phyloP scores from a whole-genome alignment of 1,140 invertebrate genomes.

The Drosophila grimshawi region DNA sequence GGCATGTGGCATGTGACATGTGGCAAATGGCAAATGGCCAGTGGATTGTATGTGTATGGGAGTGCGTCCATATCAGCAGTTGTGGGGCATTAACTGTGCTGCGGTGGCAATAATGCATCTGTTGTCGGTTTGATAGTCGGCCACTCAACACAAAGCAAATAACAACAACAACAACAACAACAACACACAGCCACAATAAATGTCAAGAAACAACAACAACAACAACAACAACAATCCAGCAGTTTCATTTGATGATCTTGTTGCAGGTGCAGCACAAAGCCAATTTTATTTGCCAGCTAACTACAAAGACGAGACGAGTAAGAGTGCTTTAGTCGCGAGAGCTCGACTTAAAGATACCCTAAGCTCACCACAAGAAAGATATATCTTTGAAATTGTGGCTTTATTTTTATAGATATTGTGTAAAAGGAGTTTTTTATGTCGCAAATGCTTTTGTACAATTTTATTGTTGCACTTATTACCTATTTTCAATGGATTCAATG shows the following conservation, averaged over 20 bases:
- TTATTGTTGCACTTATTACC: too few species aligned
- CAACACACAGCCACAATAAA: slow-evolving; percentile 11
- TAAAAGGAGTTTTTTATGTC: too few species aligned
- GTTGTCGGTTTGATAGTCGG: slow-evolving; percentile 8
- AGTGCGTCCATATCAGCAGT: neutral
- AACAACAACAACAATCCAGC: neutral
- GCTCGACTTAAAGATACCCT: too few species aligned
- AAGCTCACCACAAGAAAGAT: too few species aligned
- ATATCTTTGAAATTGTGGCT: too few species aligned
- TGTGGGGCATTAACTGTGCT: neutral
- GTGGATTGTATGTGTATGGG: neutral
- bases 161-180: slow-evolving; percentile 22
- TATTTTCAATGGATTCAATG: too few species aligned
- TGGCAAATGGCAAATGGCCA: slow-evolving; percentile 14
- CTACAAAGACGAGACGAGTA: too few species aligned
- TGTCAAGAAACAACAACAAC: neutral
- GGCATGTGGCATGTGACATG: slow-evolving; percentile 5
- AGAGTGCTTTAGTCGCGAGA: too few species aligned
- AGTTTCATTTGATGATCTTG: slow-evolving; percentile 4
- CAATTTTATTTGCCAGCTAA: slow-evolving; percentile 9
- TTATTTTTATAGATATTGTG: too few species aligned
- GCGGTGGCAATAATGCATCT: slow-evolving; percentile 18
- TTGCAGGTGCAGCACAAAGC: neutral
- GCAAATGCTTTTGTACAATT: too few species aligned
- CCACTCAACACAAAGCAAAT: slow-evolving; percentile 11